These are phyloP conservation scores for Apamea crenata DNA, from an alignment of 2,888 invertebrate species.

Conservation along the genomic window DNA sequence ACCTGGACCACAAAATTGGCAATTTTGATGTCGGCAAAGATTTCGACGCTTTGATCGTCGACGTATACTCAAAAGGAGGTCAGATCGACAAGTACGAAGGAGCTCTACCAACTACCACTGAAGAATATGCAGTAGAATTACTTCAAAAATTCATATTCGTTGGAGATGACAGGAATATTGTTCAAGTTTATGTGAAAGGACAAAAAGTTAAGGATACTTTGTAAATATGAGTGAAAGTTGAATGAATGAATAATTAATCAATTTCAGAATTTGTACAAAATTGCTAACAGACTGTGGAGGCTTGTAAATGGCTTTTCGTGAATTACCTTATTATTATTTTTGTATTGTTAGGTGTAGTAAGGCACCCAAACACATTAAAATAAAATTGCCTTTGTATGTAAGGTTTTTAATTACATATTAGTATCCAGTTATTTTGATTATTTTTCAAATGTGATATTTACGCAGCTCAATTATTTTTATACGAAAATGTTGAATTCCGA, in stretches of 20 bases:
- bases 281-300: neutral
- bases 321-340: neutral
- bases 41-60: conserved; percentile 96
- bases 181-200: conserved; percentile 94
- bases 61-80: conserved; percentile 89
- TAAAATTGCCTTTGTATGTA: neutral
- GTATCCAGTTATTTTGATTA: neutral
- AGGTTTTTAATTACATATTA: conserved; percentile 1
- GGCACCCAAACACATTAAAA: neutral
- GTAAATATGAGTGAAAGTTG: conserved; percentile 1
- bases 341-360: neutral
- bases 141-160: conserved; percentile 94
- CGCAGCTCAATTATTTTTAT: conserved; percentile 15
- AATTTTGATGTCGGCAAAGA: conserved; percentile 95
- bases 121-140: conserved; percentile 90
- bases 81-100: conserved; percentile 65
- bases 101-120: conserved; percentile 84
- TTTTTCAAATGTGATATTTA: conserved; percentile 25
- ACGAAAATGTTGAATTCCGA: neutral
- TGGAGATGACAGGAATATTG: conserved; percentile 96
- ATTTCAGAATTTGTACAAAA: neutral
- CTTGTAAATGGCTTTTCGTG: neutral
- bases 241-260: neutral
- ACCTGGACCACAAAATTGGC: conserved; percentile 93
- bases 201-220: conserved; percentile 75